These are phyloP conservation scores for Patella depressa DNA, from an alignment of 2,888 invertebrate genomes.

Conservation along the genomic window DNA sequence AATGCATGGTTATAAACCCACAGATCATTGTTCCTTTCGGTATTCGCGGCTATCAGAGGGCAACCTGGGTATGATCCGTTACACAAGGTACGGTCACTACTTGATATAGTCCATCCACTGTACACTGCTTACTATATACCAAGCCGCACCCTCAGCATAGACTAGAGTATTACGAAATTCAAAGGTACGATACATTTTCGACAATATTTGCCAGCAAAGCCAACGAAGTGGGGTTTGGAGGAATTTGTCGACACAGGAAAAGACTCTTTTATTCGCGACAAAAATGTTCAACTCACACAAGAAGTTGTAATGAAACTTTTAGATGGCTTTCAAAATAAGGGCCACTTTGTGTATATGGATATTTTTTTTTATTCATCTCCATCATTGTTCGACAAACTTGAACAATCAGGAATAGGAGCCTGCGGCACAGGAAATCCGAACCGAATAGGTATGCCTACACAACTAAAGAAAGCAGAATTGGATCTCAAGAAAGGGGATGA, in stretches of 20 bases:
- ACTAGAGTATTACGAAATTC: conserved; percentile 34
- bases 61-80: conserved; percentile 10
- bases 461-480: conserved; percentile 23
- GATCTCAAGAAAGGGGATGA: conserved; percentile 33
- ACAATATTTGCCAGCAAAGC: conserved; percentile 36
- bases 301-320: conserved; percentile 21
- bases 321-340: conserved; percentile 30
- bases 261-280: conserved; percentile 10
- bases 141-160: conserved; percentile 17
- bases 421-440: conserved; percentile 32
- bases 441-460: conserved; percentile 31
- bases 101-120: conserved; percentile 17
- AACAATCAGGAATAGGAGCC: conserved; percentile 22
- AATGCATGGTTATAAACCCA: no score
- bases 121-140: conserved; percentile 26
- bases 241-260: not conserved
- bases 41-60: no score
- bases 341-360: conserved; percentile 31
- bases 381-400: conserved; percentile 22
- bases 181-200: conserved; percentile 31
- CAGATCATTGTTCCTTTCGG: no score
- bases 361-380: conserved; percentile 33
- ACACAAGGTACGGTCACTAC: conserved; percentile 14
- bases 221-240: not conserved
- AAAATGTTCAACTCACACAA: conserved; percentile 28